A percentile compares a stretch with the other conserved stretches of the same genome.
Conservation (phyloP, 2,797 vertebrate species). For the Numenius phaeopus region DNA sequence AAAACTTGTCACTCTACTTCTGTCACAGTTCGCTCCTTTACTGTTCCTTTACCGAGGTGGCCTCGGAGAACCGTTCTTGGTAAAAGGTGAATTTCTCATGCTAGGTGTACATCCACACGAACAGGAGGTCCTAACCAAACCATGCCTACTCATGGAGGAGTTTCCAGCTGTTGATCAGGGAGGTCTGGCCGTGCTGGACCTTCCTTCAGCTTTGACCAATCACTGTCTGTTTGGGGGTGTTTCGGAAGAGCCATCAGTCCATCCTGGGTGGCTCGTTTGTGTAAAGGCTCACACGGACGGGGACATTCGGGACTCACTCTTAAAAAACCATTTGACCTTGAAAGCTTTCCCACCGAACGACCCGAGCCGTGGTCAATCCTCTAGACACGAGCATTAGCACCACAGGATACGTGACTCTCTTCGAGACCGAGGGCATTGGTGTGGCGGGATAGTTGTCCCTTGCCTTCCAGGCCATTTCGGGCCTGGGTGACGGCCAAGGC, state of each 20-base stretch:
- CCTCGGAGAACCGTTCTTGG: fast-evolving
- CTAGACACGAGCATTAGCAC: fast-evolving
- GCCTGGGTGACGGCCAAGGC: fast-evolving
- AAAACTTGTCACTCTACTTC: fast-evolving
- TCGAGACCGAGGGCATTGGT: fast-evolving
- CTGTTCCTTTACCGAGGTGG: fast-evolving
- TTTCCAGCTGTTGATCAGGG: not conserved
- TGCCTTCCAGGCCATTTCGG: fast-evolving
- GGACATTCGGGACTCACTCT: fast-evolving
- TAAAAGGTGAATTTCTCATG: not conserved
- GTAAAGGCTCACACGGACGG: fast-evolving
- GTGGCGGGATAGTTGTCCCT: fast-evolving
- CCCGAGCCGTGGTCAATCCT: fast-evolving
- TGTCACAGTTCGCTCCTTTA: fast-evolving
- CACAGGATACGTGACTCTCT: fast-evolving
- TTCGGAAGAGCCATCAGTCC: not conserved
- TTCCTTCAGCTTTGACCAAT: not conserved
- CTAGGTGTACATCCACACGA: fast-evolving
- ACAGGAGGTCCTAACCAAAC: not conserved
- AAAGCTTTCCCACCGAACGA: not conserved
- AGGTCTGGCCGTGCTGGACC: not conserved
- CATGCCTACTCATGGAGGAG: fast-evolving
- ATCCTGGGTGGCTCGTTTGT: not conserved
- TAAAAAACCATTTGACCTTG: not conserved
- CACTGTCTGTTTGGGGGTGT: fast-evolving